Evolutionary conservation across 2,888 invertebrate species (phyloP).

Genomic region (Andrena fulva): DNA sequence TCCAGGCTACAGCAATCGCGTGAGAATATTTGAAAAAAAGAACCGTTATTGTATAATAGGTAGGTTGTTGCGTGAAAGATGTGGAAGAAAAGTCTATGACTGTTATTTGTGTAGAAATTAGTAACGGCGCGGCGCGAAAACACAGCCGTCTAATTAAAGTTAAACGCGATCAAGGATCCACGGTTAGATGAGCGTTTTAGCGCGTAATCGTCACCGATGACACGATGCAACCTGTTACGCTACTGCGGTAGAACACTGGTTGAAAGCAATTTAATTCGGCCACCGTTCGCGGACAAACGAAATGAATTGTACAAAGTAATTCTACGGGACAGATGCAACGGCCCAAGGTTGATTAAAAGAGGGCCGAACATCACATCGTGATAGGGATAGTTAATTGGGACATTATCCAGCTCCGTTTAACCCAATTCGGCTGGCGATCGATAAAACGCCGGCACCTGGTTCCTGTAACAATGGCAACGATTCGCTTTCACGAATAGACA

Average conservation of each 20-base stretch:
- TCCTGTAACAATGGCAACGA: conserved; percentile 49
- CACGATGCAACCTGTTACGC: conserved; percentile 13
- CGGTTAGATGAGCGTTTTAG: conserved; percentile 35
- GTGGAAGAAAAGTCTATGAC: not conserved
- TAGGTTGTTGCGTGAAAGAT: too few species aligned
- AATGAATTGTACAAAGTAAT: conserved; percentile 5
- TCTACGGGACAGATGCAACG: not conserved
- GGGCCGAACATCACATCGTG: not conserved
- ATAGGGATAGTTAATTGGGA: conserved; percentile 18
- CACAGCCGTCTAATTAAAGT: conserved; percentile 31
- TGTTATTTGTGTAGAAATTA: not conserved
- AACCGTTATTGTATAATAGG: not conserved
- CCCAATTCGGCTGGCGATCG: conserved; percentile 40
- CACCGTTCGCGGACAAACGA: not conserved
- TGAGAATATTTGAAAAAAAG: too few species aligned
- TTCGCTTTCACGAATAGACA: conserved; percentile 11
- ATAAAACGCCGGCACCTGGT: conserved; percentile 13
- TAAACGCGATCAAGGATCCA: conserved; percentile 30
- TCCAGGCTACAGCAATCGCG: not conserved
- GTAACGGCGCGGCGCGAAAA: not conserved
- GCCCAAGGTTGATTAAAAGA: not conserved
- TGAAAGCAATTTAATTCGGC: not conserved
- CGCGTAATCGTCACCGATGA: conserved; percentile 22
- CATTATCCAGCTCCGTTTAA: conserved; percentile 11
- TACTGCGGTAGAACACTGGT: not conserved